Evolutionary conservation across 2,888 invertebrate species (phyloP), one percentile per base, ranked within the genome.

Genomic region (Parapristionchus giblindavisi): DNA sequence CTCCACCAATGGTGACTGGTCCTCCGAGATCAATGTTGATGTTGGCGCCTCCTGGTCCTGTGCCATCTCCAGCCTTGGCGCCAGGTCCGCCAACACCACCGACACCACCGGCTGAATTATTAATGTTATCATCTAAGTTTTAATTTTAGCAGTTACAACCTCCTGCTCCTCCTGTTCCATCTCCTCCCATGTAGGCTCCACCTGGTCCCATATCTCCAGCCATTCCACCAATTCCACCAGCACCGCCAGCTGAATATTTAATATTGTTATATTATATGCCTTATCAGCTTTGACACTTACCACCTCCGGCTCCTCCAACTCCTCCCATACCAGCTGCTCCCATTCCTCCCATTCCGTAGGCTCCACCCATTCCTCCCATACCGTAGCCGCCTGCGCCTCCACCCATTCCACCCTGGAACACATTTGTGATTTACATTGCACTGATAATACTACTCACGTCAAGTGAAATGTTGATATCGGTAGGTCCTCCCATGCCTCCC

Each of bases 331-430:
- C 65, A 1, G 51, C 61, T 21, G 43, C 63, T 27, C 58, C 73
- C 0, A 40, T 73, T 34, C 54, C 68, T 60, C 60, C 63, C 0
- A 32, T 32, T 17, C 48, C 60, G 29, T 48, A 71, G 14, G 71
- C 66, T 24, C 77, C 80, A 17, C 76, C 77, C 29, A 38, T 76
- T n/a, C 76, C 76, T 32, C 75, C 77, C 29, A 34, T 58, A 27
- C 68, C 76, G 27, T 52, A 52, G 48, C 75, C 63, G 56, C 76
- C 76, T n/a, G n/a, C 63, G 34, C 27, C 61, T 24, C 60, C 60
- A 27, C 73, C 75, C 36, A 52, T 29, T 51, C 76, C 76, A 56
- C 38, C 51, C 68, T 68, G 34, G 5, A 68, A 68, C 5, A 11
- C n/a, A 11, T 5, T n/a, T 3, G 2, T 48, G 34, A 34, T 27